Base-by-base conservation (phyloP, 2,113 vertebrate genomes). In the Seriola aureovittata region DNA sequence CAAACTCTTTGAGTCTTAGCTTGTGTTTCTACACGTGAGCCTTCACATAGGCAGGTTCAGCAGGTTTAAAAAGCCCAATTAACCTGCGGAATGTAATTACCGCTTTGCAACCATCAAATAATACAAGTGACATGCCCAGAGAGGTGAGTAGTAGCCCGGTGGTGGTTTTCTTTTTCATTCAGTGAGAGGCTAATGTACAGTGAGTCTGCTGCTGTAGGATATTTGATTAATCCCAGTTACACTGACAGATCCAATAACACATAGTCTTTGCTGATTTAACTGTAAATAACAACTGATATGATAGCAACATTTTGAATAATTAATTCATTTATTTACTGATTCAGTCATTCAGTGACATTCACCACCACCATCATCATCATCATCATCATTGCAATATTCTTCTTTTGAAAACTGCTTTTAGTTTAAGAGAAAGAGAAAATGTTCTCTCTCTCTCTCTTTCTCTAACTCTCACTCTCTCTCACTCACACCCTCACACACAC, bases 1-100 rank as follows among this genome's bases (percentile, higher is more conserved):
- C 1, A 71, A 69, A 52, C 32, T 46, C 70, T 76, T 73, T 52
- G 63, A 87, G 59, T 66, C 38, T 38, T 85, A 57, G 64, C 68
- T 67, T 29, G 17, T 32, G 10, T 80, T 78, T 67, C 38, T 46
- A 46, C 29, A 71, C 50, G 55, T 3, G 4, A 68, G 60, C 23
- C 52, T 46, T 75, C 73, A 71, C 17, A n/a, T 29, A 48, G 76
- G 58, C 42, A 40, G 65, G 79, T 80, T 87, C 75, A 78, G 38
- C 2, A 8, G 19, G 50, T 80, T 85, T 77, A 76, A 86, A 84
- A 85, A 77, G 74, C 65, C 62, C 84, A 92, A 92, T 93, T 91
- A 92, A 86, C 81, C 82, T 72, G 78, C 38, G 0, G 68, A 69
- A 76, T 78, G 80, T 93, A 90, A 92, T 92, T 85, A 85, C 64